Base-by-base conservation (phyloP, 2,888 invertebrate species). In the Xestia ashworthii region DNA sequence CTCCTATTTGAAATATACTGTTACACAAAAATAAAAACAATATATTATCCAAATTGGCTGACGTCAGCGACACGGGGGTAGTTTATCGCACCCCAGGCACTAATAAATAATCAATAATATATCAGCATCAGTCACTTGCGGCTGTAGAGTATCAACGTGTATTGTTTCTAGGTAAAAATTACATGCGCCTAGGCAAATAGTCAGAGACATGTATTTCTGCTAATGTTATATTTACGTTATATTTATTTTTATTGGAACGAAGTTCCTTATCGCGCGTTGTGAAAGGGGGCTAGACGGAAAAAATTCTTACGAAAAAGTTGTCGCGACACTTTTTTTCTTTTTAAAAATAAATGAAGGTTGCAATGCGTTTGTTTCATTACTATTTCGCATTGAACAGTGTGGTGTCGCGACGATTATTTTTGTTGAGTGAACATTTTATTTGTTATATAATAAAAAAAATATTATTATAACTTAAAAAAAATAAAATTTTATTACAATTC, bases 191-290 rank as follows among this genome's bases (percentile, higher is more conserved):
- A 66, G 74, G 55, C 46, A 19, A 41, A 55, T 22, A 66, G 55
- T 55, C 55, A 76, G 25, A 22, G 58, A 12, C 58, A 9, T 32
- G 32, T 76, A 32, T n/a, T 14, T 32, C 12, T 66, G 41, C 0
- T 32, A 16, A 66, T 25, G 48, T 76, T 74, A 76, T n/a, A n/a
- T n/a, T 74, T 76, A 66, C 48, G 60, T 50, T 62, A 32, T 32
- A 60, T 67, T 62, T 62, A 44, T 55, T 76, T 60, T 67, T 76
- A 74, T 65, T n/a, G n/a, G n/a, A n/a, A n/a, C n/a, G n/a, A n/a
- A n/a, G n/a, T n/a, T n/a, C n/a, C n/a, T n/a, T n/a, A n/a, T n/a
- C n/a, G n/a, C n/a, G n/a, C n/a, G n/a, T n/a, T n/a, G n/a, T n/a
- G n/a, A n/a, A n/a, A n/a, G n/a, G n/a, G n/a, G n/a, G n/a, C n/a